Base-by-base conservation (phyloP, 2,797 vertebrate species). In the Phoeniculus purpureus region DNA sequence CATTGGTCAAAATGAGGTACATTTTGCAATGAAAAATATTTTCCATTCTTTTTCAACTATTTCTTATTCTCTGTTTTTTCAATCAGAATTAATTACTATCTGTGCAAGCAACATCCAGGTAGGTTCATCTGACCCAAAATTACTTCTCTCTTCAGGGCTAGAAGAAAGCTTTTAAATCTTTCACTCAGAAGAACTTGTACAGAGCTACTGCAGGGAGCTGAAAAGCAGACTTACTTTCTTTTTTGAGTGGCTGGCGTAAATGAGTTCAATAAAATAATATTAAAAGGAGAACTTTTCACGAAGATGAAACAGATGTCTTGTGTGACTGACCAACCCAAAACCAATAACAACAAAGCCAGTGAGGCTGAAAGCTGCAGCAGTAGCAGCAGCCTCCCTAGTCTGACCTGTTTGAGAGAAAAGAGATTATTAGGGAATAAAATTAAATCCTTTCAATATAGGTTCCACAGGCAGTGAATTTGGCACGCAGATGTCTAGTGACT, bases 371-470 rank as follows among this genome's bases (percentile, higher is more conserved):
- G 43, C 91, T 45, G 67, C 76, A 51, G 87, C 67, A 64, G 66
- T 13, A 86, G 74, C 91, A 85, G 72, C 80, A 81, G 90, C 83
- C 58, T 74, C 76, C 68, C 29, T 4, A 18, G 37, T 26, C 80
- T 92, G 80, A 65, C 68, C 40, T 56, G 75, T 81, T 85, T 82
- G 77, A 78, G 81, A 92, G 91, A 91, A 83, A 72, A 68, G 82
- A 32, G 85, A 87, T 90, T 73, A 94, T 89, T 90, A 93, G 79
- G 83, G 72, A 91, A 82, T 68, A 90, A 93, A 90, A 92, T 71
- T 73, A 82, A 77, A 80, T 91, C 51, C 81, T 71, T 89, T 92
- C n/a, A n/a, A 82, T 88, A 54, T 27, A 73, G 65, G 60, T 58
- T 85, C 61, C 31, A 31, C 50, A 81, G 73, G 23, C 77, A 95